Conservation (phyloP, 2,888 invertebrate genomes). For the Drosophila cyrtoloma region DNA sequence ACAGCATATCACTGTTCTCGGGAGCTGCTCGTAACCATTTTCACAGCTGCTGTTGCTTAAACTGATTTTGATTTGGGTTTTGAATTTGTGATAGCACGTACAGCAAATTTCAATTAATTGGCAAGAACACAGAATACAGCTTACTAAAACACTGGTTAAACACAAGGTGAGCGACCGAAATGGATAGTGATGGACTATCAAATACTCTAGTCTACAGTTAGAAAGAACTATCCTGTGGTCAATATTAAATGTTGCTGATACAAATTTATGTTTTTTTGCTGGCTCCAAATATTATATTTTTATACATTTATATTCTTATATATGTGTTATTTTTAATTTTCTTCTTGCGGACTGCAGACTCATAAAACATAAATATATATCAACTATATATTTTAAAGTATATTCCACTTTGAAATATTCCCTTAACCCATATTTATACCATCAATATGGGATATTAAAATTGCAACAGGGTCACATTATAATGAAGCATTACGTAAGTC, state of each 20-base stretch:
- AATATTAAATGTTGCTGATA: too few species aligned
- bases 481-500: conserved; percentile 49
- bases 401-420: neutral
- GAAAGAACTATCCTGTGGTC: neutral
- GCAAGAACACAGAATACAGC: conserved; percentile 16
- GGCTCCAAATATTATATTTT: neutral
- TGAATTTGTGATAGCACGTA: neutral
- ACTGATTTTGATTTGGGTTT: conserved; percentile 25
- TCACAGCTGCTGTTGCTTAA: conserved; percentile 12
- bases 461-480: neutral
- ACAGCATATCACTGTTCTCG: conserved; percentile 1
- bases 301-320: neutral
- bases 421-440: neutral
- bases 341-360: neutral
- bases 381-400: neutral
- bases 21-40: conserved; percentile 2
- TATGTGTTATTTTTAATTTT: neutral
- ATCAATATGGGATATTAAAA: conserved; percentile 7
- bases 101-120: conserved; percentile 53
- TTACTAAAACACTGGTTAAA: conserved; percentile 2
- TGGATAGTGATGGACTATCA: neutral
- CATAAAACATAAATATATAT: neutral
- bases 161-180: neutral
- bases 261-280: neutral
- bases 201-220: neutral